phyloP scores from a whole-genome alignment of 2,888 invertebrate genomes.

The Allophyes oxyacanthae region DNA sequence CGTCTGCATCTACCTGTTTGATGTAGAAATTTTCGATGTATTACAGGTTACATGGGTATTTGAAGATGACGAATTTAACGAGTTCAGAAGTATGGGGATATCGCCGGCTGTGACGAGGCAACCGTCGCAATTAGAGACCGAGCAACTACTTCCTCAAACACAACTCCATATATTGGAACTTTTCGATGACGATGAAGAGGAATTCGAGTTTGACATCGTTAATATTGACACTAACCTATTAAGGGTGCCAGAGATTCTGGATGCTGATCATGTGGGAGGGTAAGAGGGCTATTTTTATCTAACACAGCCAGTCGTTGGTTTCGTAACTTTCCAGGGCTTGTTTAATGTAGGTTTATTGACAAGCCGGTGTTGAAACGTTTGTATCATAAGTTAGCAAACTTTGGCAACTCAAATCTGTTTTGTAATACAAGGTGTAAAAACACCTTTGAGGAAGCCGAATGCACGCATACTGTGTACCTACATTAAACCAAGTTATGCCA shows the following conservation, averaged over 20 bases:
- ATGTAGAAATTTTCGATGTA: neutral
- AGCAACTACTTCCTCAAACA: conserved; percentile 10
- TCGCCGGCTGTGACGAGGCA: neutral
- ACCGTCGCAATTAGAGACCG: neutral
- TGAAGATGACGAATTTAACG: conserved; percentile 62
- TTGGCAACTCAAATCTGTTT: too few relatives aligned
- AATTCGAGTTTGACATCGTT: conserved; percentile 86
- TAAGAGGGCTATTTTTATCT: conserved; percentile 28
- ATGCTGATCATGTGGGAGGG: conserved; percentile 51
- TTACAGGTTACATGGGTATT: conserved; percentile 69
- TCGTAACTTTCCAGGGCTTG: too few relatives aligned
- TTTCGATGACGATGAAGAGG: conserved; percentile 83
- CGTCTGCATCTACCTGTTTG: too few relatives aligned
- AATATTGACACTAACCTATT: conserved; percentile 77
- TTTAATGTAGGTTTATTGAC: too few relatives aligned
- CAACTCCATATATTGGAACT: conserved; percentile 67
- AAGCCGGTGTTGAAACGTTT: too few relatives aligned
- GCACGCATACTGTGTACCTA: too few relatives aligned
- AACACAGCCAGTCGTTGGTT: too few relatives aligned
- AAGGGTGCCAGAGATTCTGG: conserved; percentile 71
- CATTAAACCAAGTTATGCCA: too few relatives aligned
- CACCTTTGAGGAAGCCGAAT: too few relatives aligned
- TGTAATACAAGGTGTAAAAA: too few relatives aligned
- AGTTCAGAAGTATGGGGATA: conserved; percentile 27
- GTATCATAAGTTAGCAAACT: too few relatives aligned